Percentiles rank a stretch among this genome's conserved stretches.
These are phyloP conservation scores for Macroteleia sp. DNA, from an alignment of 2,888 invertebrate genomes.

Conservation along the genomic window DNA sequence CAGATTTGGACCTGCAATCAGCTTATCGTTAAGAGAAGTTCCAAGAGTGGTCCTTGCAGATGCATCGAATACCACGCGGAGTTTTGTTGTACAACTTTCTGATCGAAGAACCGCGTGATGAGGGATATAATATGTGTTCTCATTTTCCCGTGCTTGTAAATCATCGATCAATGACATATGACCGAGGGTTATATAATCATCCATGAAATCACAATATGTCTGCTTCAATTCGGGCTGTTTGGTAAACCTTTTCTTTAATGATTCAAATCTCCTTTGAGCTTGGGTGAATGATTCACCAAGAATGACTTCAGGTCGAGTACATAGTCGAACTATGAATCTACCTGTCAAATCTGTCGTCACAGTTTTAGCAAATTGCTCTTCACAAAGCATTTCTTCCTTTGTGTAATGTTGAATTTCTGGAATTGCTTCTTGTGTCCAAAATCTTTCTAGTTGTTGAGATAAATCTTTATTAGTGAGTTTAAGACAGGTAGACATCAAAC, in stretches of 20 bases:
- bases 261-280: conserved; percentile 33
- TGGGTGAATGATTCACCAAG: conserved; percentile 37
- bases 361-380: conserved; percentile 16
- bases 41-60: not conserved
- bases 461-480: conserved; percentile 1
- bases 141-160: not conserved
- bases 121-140: not conserved
- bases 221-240: conserved; percentile 16
- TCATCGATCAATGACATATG: not conserved
- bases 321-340: conserved; percentile 56
- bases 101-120: not conserved
- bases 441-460: conserved; percentile 15
- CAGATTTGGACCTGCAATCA: conserved; percentile 8
- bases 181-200: not conserved
- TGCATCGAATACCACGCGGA: not conserved
- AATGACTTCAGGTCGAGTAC: not conserved
- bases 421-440: conserved; percentile 9
- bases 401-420: not conserved
- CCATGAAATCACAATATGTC: not conserved
- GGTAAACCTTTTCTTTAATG: conserved; percentile 30
- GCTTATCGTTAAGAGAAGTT: not conserved
- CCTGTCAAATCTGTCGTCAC: conserved; percentile 21
- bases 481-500: not conserved
- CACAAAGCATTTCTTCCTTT: conserved; percentile 6
- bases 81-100: not conserved